Base-by-base conservation (phyloP, 2,797 vertebrate genomes). In the Leptatherina wallacei region DNA sequence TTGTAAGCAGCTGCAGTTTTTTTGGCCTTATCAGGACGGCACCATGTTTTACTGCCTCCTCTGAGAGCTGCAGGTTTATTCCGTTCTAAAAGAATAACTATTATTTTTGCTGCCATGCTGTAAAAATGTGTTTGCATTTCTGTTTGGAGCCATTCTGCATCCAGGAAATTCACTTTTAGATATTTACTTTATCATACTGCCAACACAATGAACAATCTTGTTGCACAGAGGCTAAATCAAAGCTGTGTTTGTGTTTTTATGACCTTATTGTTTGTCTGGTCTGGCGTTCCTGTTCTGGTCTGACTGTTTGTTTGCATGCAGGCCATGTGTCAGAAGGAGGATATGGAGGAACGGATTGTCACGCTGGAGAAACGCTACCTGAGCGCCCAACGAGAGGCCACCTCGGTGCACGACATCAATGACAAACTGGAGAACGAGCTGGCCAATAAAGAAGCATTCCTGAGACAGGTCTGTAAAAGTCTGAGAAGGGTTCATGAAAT, bases 261-360 rank as follows among this genome's bases (percentile, higher is more conserved):
- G 57, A 36, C 30, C 12, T 59, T 47, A 32, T 6, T 32, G 30
- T 33, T 3, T 66, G 13, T 40, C 38, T 14, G 38, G 12, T 40
- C 12, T 40, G 38, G 11, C 11, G 35, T 36, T 42, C 4, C 3
- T 32, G 30, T 32, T 32, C 30, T 32, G 6, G 3, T 32, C 30
- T 32, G 30, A 32, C 30, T 32, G 30, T 32, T n/a, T 71, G 61
- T 78, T 18, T 56, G 5, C 49, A 12, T 58, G 24, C 90, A 99
- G 98, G 97, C 96, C 71, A 98, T 99, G 97, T 98, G 98, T 81
- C 98, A 99, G 91, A 99, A 99, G 85, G 98, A 99, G 83, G 98
- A 99, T 84, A 99, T 99, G 98, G 98, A 99, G 93, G 98, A 99
- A 85, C 95, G 98, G 61, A 99, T 99, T 69, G 98, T 98, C 0